Conservation (phyloP, 2,797 vertebrate species). For the Loris lydekkerianus region DNA sequence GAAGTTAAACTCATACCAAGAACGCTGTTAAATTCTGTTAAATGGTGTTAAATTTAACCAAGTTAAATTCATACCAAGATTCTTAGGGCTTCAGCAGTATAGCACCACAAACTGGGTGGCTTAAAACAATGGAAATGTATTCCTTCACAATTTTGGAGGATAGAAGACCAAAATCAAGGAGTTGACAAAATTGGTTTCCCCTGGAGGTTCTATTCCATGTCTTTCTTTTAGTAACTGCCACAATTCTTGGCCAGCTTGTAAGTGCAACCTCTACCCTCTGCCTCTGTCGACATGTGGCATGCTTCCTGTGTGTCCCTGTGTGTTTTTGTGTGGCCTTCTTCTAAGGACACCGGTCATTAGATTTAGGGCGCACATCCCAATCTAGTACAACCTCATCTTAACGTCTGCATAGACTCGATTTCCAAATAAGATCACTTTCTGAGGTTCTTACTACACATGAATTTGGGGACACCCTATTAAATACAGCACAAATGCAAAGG, state of each 20-base stretch:
- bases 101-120: neutral
- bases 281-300: neutral
- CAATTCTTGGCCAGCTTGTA: no score
- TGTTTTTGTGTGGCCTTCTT: neutral
- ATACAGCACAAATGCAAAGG: neutral
- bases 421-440: neutral
- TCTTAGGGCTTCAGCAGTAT: neutral
- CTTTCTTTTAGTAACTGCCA: neutral
- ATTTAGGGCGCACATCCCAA: neutral
- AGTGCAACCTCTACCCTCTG: neutral
- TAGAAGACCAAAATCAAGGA: neutral
- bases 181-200: neutral
- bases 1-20: neutral
- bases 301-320: neutral
- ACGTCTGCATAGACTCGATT: neutral
- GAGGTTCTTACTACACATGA: neutral
- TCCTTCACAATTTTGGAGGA: neutral
- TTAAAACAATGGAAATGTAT: neutral
- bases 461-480: neutral
- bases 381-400: neutral
- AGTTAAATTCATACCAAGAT: neutral
- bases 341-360: neutral
- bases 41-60: no score
- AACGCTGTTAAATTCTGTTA: neutral
- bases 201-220: neutral